Base-by-base conservation (phyloP, 2,113 vertebrate species). In the Labrus mixtus region DNA sequence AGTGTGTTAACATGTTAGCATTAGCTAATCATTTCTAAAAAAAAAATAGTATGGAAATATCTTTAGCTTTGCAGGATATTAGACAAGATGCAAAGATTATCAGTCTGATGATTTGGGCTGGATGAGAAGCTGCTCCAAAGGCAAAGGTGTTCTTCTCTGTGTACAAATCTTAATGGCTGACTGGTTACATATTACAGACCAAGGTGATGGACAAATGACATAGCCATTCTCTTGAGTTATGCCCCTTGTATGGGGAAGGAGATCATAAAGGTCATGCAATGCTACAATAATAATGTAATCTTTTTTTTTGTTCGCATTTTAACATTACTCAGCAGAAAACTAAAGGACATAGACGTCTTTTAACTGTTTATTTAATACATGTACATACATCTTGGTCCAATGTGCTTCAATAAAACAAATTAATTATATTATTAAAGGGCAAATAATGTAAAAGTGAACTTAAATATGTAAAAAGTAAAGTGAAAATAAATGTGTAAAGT, bases 281-380 rank as follows among this genome's bases (percentile, higher is more conserved):
- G 39, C 39, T 41, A 41, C 8, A 41, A 41, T 41, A 41, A 41
- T 10, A 11, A 41, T 6, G 6, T 41, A 11, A 41, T 6, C 11
- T 41, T 41, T 41, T 41, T 11, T 10, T 41, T 39, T 39, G 39
- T 41, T 33, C 29, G 29, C 29, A 41, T 41, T 41, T 41, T 3
- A 41, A 11, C 37, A 39, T 39, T 8, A 73, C 2, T 6, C 17
- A 29, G 12, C 57, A 65, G n/a, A 33, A n/a, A 70, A 71, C 9
- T 1, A 48, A 71, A 60, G 11, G 2, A 50, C 2, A 36, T 37
- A 48, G 17, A 41, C 15, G 16, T 63, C 23, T 72, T 33, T 33
- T 33, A n/a, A 10, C 46, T 25, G 54, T 1, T 46, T 80, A 80
- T 71, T 83, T 83, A 77, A 86, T 69, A 67, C 9, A 19, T 85